Base-by-base conservation (phyloP, 1,140 invertebrate species). In the Tetramorium parvispinum region DNA sequence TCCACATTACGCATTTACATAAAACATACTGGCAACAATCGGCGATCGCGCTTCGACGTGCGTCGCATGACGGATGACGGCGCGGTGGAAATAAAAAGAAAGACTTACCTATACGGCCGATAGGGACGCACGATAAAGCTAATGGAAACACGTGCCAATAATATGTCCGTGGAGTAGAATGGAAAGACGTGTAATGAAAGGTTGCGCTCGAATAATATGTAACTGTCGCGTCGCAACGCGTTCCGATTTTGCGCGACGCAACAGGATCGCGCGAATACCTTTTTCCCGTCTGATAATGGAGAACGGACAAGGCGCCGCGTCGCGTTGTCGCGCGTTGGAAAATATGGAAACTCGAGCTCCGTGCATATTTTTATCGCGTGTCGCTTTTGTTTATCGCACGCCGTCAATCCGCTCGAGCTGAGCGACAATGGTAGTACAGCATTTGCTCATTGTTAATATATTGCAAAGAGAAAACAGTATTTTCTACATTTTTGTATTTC, bases 141-240 rank as follows among this genome's bases (percentile, higher is more conserved):
- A 89, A 91, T 91, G 91, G 88, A 91, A 91, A 89, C 85, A 86
- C 89, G 83, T 82, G 90, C 85, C 86, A 90, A 89, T 91, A 91
- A 89, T 88, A 86, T 55, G 61, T 61, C 75, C 63, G 71, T n/a
- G 51, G 57, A 61, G 59, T 16, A 46, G 81, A 88, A 86, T 88
- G 88, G 79, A 88, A 88, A 89, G 66, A 86, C 87, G 76, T 73
- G 79, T 65, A 77, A 71, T 85, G 85, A 88, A 83, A 76, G 86
- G 81, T 65, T 77, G 65, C 77, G 43, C 61, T 70, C 79, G 68
- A 81, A 59, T 79, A 88, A 88, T 86, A 68, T 75, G 61, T 83
- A 75, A 83, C 79, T 75, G 79, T 83, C 79, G 68, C 68, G 68
- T 37, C 68, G 79, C 79, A 43, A 32, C 79, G 51, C 78, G 79